Base-by-base conservation (phyloP, 2,888 invertebrate genomes). In the Amblyteles armatorius region DNA sequence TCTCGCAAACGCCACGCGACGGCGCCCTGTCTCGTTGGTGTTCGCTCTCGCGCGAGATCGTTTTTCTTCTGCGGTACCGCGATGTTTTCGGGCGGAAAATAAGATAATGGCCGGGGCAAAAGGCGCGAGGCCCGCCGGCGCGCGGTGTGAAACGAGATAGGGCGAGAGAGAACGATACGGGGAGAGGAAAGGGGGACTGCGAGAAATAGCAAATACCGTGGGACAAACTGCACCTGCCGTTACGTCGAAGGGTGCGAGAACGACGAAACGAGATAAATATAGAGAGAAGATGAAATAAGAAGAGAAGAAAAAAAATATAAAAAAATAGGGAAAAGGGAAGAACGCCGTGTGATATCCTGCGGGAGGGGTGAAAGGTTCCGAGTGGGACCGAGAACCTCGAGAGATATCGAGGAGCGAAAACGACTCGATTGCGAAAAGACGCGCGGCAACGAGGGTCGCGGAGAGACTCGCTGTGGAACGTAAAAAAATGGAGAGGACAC, bases 71-170 rank as follows among this genome's bases (percentile, higher is more conserved):
- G 92, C 78, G 88, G 82, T 77, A 91, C 91, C 91, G 90, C 89
- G 91, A 91, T 91, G 92, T 92, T 92, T 92, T 90, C 92, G 91
- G 86, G 93, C 93, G 93, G 93, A 93, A 94, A 94, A 94, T 92
- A 92, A 94, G 94, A 94, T 94, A 94, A 94, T 94, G 93, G 92
- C 91, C 86, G 87, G 90, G 84, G 87, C 84, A 87, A 86, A 90
- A 90, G 91, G 91, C 90, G 91, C 90, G 90, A 91, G 67, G 71
- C 67, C 74, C 88, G 83, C 78, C 83, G 87, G 82, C 83, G 83
- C 73, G 55, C 76, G 69, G 80, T 78, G 67, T 81, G 77, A 72
- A 82, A 82, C 73, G 81, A 85, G 83, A 86, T 72, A 84, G 81
- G 78, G 79, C 74, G 65, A 86, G 84, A 76, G 82, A 76, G 69